phyloP scores from a whole-genome alignment of 2,113 vertebrate species.

The rabbit (Oryctolagus cuniculus) region DNA sequence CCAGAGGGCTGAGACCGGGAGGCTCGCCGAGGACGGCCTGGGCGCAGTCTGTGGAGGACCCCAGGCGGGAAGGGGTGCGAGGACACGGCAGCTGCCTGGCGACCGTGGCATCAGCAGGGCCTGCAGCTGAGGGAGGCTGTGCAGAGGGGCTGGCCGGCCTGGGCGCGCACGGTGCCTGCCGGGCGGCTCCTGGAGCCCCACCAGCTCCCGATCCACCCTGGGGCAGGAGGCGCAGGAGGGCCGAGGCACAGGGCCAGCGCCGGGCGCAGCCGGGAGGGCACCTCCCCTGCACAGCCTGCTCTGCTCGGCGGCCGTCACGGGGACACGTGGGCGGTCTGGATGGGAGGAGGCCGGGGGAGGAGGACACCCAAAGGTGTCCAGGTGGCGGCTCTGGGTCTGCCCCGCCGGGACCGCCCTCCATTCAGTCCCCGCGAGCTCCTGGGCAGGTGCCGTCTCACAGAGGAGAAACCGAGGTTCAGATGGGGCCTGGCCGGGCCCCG shows the following conservation, averaged over 20 bases:
- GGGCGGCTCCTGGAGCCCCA: background rate
- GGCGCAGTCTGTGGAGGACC: background rate
- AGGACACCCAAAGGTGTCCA: background rate
- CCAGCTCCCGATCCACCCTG: background rate
- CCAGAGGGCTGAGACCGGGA: background rate
- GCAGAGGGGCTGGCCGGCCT: too few species aligned
- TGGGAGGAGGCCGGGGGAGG: background rate
- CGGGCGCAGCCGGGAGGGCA: background rate
- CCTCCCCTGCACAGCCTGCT: background rate
- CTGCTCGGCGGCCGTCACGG: too few species aligned
- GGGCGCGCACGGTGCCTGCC: background rate
- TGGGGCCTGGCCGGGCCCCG: background rate
- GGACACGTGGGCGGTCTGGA: background rate
- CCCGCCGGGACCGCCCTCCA: background rate
- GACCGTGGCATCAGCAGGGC: too few species aligned
- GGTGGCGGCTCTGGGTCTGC: background rate
- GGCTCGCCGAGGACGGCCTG: too few species aligned
- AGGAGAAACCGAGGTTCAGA: background rate
- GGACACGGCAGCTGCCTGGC: too few species aligned
- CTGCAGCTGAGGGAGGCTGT: too few species aligned
- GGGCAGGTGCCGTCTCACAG: background rate
- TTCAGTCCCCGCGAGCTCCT: background rate
- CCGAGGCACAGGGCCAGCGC: too few species aligned
- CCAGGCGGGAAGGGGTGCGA: too few species aligned
- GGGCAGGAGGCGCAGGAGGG: background rate